Conservation (phyloP, 2,888 invertebrate genomes). For the Hermodice carunculata region DNA sequence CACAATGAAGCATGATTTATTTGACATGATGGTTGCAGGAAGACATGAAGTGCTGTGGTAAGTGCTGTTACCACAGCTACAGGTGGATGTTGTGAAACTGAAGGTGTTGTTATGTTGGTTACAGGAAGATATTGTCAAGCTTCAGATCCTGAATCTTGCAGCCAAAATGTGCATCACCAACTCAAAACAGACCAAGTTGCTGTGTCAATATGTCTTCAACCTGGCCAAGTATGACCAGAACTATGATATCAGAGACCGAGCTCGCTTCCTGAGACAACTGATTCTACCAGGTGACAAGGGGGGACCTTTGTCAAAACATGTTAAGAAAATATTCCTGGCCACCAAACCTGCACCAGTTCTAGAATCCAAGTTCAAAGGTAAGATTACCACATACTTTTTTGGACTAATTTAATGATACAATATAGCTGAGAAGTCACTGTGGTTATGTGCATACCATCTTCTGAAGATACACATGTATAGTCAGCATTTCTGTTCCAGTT, state of each 20-base stretch:
- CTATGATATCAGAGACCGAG: constrained; percentile 97
- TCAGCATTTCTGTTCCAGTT: no score
- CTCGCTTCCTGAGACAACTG: constrained; percentile 87
- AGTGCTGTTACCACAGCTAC: no score
- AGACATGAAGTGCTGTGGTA: no score
- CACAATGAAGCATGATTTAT: no score
- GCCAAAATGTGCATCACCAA: constrained; percentile 93
- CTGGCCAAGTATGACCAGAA: constrained; percentile 97
- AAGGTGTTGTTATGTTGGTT: no score
- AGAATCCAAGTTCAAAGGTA: constrained; percentile 76
- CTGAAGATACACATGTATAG: no score
- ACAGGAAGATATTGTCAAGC: constrained; percentile 94
- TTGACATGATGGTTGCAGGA: no score
- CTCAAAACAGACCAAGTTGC: constrained; percentile 84
- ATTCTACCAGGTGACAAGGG: constrained; percentile 76
- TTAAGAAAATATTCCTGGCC: constrained; percentile 88
- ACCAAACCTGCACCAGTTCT: constrained; percentile 94
- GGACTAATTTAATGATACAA: neutral
- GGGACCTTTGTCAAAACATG: constrained; percentile 76
- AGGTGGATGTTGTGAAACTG: no score
- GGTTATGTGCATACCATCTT: no score
- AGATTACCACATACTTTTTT: no score
- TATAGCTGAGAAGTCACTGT: neutral
- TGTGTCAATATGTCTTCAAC: constrained; percentile 93
- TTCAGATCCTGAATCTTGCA: constrained; percentile 94